These are phyloP conservation scores for Papilio elwesi DNA, from an alignment of 2,888 invertebrate genomes.

Conservation along the genomic window DNA sequence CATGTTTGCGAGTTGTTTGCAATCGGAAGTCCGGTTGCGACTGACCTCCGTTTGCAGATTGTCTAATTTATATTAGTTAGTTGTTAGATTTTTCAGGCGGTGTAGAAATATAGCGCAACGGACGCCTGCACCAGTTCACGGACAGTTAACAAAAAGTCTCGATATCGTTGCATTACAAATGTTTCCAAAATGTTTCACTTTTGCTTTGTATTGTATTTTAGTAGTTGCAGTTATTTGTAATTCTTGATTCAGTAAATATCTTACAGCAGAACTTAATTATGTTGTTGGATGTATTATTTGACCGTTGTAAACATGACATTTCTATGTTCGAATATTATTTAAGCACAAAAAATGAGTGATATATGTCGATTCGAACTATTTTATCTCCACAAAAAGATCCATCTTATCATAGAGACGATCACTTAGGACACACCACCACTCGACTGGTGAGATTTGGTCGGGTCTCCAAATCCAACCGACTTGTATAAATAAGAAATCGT, in stretches of 20 bases:
- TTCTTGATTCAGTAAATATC: neutral
- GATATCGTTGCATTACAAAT: slow-evolving; percentile 15
- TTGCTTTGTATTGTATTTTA: slow-evolving; percentile 5
- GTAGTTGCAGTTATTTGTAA: neutral
- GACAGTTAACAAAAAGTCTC: slow-evolving; percentile 17
- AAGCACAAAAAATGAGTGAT: too few species aligned
- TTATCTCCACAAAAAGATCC: too few species aligned
- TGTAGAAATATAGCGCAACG: slow-evolving; percentile 21
- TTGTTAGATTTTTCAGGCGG: slow-evolving; percentile 21
- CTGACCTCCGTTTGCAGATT: slow-evolving; percentile 2
- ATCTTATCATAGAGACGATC: too few species aligned
- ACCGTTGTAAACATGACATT: neutral
- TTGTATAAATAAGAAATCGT: too few species aligned
- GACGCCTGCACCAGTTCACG: slow-evolving; percentile 22
- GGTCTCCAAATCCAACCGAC: too few species aligned
- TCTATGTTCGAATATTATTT: too few species aligned
- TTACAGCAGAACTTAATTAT: neutral
- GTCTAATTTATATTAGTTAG: slow-evolving; percentile 23
- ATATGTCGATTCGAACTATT: too few species aligned
- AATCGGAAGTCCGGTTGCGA: slow-evolving; percentile 20
- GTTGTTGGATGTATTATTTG: neutral
- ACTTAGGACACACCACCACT: too few species aligned
- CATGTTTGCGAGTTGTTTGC: slow-evolving; percentile 17
- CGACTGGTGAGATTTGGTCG: too few species aligned
- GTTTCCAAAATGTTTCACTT: slow-evolving; percentile 21